A percentile compares a stretch with the other conserved stretches of the same genome.
These are phyloP conservation scores for Potorous gilbertii DNA, from an alignment of 2,797 vertebrate species.

Conservation along the genomic window DNA sequence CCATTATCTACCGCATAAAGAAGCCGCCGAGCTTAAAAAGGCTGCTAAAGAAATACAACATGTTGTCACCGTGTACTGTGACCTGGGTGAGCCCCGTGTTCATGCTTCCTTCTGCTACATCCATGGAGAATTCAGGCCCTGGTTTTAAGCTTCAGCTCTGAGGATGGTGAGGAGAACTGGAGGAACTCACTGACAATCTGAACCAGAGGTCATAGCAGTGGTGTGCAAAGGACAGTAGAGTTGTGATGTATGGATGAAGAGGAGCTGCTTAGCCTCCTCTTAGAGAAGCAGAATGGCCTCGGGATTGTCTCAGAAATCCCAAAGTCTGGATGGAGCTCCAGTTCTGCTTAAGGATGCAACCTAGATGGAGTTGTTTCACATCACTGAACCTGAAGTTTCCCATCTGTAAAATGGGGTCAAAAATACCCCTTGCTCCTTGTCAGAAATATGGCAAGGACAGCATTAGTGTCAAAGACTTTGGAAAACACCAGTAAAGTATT, in stretches of 20 bases:
- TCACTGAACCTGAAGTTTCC: background rate
- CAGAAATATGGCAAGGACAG: background rate
- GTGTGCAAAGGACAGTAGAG: conserved; percentile 6
- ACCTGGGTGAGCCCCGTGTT: background rate
- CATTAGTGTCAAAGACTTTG: background rate
- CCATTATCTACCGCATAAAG: background rate
- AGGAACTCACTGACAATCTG: conserved; percentile 6
- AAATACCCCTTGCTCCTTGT: background rate
- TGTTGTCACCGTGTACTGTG: background rate
- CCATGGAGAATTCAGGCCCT: too few species aligned
- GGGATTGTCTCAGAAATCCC: background rate
- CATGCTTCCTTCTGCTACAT: background rate
- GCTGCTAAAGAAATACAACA: background rate
- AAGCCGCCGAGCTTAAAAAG: background rate
- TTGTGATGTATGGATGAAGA: conserved; percentile 8
- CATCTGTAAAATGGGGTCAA: background rate
- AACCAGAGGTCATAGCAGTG: background rate
- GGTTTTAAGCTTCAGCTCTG: background rate
- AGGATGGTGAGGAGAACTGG: background rate
- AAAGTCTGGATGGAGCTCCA: background rate
- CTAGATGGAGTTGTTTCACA: background rate
- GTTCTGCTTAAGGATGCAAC: background rate
- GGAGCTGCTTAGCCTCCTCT: background rate
- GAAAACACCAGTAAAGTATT: background rate
- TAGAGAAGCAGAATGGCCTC: background rate